These are phyloP conservation scores for Ephydatia muelleri DNA, from an alignment of 37 sponge, comb jelly and placozoan species.

Conservation along the genomic window DNA sequence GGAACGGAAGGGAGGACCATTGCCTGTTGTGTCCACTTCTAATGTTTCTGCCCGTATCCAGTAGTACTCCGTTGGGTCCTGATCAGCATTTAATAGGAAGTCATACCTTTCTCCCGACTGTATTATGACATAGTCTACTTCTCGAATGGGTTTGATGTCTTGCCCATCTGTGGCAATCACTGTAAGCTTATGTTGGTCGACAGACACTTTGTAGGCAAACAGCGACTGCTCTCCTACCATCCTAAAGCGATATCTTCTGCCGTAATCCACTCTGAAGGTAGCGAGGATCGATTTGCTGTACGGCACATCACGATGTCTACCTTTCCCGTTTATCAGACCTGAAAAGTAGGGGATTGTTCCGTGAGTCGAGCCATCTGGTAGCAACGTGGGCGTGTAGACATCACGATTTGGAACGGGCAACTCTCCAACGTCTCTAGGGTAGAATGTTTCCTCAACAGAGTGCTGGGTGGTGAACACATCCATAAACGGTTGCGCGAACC, in stretches of 20 bases:
- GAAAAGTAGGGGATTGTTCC: conserved; percentile 58
- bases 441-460: conserved; percentile 26
- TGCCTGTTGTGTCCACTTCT: conserved; percentile 30
- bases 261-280: conserved; percentile 51
- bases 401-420: conserved; percentile 16
- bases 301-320: conserved; percentile 39
- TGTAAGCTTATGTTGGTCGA: conserved; percentile 75
- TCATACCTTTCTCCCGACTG: conserved; percentile 86
- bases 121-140: conserved; percentile 71
- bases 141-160: conserved; percentile 46
- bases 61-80: conserved; percentile 28
- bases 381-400: conserved; percentile 7
- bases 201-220: conserved; percentile 60
- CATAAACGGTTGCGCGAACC: conserved; percentile 28
- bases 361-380: conserved; percentile 46
- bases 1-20: conserved; percentile 29
- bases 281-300: conserved; percentile 30
- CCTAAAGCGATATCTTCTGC: conserved; percentile 67
- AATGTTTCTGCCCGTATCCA: conserved; percentile 75
- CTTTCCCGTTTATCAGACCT: conserved; percentile 77
- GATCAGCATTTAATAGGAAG: conserved; percentile 52
- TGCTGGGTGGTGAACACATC: conserved; percentile 38
- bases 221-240: conserved; percentile 72
- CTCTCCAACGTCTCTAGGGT: conserved; percentile 15
- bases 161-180: conserved; percentile 79